These are phyloP conservation scores for Notocelia uddmanniana DNA, from an alignment of 2,888 invertebrate species.

Conservation along the genomic window DNA sequence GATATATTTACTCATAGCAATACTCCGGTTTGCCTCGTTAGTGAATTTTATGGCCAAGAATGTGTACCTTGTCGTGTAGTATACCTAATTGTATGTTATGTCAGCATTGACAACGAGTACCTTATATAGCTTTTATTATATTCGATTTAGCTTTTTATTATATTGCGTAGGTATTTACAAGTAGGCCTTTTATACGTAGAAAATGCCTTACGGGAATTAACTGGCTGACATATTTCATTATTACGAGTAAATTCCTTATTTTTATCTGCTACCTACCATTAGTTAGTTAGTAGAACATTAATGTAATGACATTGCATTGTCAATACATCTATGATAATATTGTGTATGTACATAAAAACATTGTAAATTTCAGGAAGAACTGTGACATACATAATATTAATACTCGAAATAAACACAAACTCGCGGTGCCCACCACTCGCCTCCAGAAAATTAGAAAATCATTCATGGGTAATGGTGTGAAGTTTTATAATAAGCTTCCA, in stretches of 20 bases:
- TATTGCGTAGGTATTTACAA: background rate
- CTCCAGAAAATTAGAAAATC: too few species aligned
- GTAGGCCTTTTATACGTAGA: background rate
- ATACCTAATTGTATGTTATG: conserved; percentile 5
- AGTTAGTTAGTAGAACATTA: too few species aligned
- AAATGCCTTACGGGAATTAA: background rate
- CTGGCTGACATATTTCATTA: background rate
- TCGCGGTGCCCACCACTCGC: too few species aligned
- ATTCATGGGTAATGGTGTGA: too few species aligned
- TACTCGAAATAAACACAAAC: too few species aligned
- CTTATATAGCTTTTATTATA: background rate
- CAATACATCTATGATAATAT: too few species aligned
- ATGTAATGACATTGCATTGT: too few species aligned
- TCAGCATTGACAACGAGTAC: conserved; percentile 4
- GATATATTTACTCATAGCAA: conserved; percentile 33
- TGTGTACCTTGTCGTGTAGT: conserved; percentile 7
- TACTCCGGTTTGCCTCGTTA: conserved; percentile 24
- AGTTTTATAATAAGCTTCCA: too few species aligned
- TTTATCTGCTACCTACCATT: too few species aligned
- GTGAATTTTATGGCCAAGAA: conserved; percentile 27
- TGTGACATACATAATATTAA: too few species aligned
- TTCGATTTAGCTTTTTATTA: background rate
- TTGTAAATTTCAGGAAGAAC: too few species aligned
- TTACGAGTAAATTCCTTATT: background rate
- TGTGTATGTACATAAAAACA: too few species aligned